A percentile compares a stretch with the other conserved stretches of the same genome.
Conservation (phyloP, 2,113 vertebrate species). For the Grus americana region DNA sequence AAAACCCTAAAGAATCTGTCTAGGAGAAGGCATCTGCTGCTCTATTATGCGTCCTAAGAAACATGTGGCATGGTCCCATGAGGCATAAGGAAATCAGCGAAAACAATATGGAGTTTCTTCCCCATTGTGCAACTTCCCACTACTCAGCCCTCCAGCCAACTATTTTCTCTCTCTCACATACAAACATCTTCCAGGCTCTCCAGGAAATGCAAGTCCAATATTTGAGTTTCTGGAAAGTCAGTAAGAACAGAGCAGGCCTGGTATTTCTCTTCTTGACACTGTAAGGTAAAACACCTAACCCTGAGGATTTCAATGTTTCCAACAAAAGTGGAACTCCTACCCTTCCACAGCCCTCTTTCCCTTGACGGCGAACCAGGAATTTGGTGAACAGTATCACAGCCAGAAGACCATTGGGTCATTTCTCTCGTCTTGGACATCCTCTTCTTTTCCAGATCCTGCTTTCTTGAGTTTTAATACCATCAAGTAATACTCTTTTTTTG, state of each 20-base stretch:
- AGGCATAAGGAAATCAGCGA: not conserved
- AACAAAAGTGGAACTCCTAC: not conserved
- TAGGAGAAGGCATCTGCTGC: not conserved
- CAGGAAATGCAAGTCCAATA: not conserved
- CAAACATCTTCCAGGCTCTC: not conserved
- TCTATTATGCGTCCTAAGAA: not conserved
- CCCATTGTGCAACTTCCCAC: not conserved
- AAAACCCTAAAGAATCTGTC: not conserved
- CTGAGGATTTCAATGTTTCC: not conserved
- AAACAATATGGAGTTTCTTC: not conserved
- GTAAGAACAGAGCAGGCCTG: not conserved
- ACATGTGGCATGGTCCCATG: rapidly evolving
- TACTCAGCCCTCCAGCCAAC: not conserved
- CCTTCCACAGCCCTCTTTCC: not conserved
- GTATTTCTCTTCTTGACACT: not conserved
- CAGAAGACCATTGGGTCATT: not conserved
- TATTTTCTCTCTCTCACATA: not conserved
- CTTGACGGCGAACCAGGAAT: rapidly evolving
- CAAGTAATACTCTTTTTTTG: not conserved
- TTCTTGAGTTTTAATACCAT: not conserved
- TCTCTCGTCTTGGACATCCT: not conserved
- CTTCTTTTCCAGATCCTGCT: not conserved
- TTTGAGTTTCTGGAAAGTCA: not conserved
- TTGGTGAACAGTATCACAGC: not conserved
- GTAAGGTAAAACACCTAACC: not conserved